phyloP scores from a whole-genome alignment of 1,140 invertebrate genomes.

The Calliopsis andreniformis region DNA sequence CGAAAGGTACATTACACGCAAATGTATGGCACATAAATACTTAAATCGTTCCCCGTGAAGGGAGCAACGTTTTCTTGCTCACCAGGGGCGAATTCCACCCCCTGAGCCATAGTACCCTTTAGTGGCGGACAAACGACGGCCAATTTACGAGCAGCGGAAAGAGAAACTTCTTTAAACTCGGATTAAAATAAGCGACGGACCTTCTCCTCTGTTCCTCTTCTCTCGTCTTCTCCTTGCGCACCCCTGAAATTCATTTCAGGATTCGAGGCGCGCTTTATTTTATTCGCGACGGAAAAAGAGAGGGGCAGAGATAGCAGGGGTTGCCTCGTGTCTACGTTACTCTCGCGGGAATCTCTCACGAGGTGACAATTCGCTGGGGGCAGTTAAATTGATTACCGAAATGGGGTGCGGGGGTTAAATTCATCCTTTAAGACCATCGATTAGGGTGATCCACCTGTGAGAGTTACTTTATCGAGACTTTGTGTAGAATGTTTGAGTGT shows the following conservation, averaged over 20 bases:
- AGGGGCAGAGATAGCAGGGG: not conserved
- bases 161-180: constrained; percentile 73
- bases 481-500: too few relatives aligned
- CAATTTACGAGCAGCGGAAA: constrained; percentile 73
- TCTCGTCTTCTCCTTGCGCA: constrained; percentile 19
- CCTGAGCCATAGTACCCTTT: constrained; percentile 14
- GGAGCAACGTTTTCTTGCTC: not conserved
- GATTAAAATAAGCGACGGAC: constrained; percentile 72
- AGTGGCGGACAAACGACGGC: constrained; percentile 73
- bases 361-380: constrained; percentile 39
- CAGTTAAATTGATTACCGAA: constrained; percentile 36
- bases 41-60: not conserved
- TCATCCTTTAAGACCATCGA: constrained; percentile 3
- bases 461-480: too few relatives aligned
- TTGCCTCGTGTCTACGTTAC: not conserved
- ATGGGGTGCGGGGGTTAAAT: not conserved
- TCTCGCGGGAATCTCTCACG: not conserved
- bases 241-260: constrained; percentile 50
- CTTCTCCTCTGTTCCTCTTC: not conserved
- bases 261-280: constrained; percentile 65
- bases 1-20: not conserved
- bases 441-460: constrained; percentile 13
- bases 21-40: constrained; percentile 35
- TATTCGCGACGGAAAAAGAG: constrained; percentile 55
- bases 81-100: constrained; percentile 31